Base-by-base conservation (phyloP, 2,113 vertebrate genomes). In the Verasper variegatus region DNA sequence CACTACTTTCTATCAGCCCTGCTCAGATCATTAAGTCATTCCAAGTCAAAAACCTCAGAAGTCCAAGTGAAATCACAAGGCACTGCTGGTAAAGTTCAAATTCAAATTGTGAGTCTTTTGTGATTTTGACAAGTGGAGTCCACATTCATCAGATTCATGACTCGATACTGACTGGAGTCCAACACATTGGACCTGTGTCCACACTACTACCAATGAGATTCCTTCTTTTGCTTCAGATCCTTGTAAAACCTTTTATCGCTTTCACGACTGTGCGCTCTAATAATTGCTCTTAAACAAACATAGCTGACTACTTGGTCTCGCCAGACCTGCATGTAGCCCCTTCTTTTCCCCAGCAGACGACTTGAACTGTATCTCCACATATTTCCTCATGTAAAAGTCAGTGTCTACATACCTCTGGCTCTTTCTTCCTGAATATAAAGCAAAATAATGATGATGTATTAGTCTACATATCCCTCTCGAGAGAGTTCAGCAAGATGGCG, bases 391-490 rank as follows among this genome's bases (percentile, higher is more conserved):
- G 84, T 83, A 84, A 90, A 90, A 86, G 87, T 85, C 77, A 85
- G 72, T 58, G 78, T 87, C 71, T 75, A 73, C 86, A 89, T 91
- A 87, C 82, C 90, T 92, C 82, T 54, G 86, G 79, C 84, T 86
- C 86, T 78, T 66, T 88, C 88, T 65, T 85, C 78, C 77, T 83
- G 90, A 90, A 91, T 91, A 84, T 91, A 86, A 93, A 91, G 88
- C 81, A 88, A 86, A 93, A 89, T 91, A 92, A 89, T 90, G 85
- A 91, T 92, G 92, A 94, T 93, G 85, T 93, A 93, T 93, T 83
- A 75, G 90, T 90, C 91, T 92, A 84, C 66, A 72, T 87, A 90
- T 92, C 87, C 78, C 78, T 66, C 85, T 81, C 79, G 8, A 13
- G 80, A 76, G 88, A 88, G 79, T 88, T 91, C 82, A 80, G 81